Evolutionary conservation across 2,113 vertebrate genomes (phyloP), one percentile per base, ranked within the genome.

Genomic region (Cavia porcellus): DNA sequence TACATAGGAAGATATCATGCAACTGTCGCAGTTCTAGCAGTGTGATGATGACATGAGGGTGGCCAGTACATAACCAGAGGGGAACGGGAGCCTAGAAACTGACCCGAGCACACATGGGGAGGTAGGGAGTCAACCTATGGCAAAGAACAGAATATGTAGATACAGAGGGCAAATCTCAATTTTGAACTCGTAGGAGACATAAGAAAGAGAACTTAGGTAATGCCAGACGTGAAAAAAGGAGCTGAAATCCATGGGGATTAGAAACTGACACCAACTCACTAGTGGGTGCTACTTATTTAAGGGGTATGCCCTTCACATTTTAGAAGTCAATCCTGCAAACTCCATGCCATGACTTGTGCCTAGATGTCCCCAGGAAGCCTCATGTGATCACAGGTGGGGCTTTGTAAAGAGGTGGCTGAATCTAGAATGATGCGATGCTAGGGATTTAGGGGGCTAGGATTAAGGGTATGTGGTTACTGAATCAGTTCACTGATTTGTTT

Each of bases 221-320:
- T 55, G 24, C 15, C 15, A 62, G 12, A 90, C 52, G n/a, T 89
- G 28, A 75, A 87, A 75, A 87, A 92, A 30, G 50, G 7, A 66
- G 61, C 13, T 64, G 13, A 83, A 55, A 61, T 90, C 13, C 10
- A 8, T 64, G 30, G 6, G 57, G 42, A 77, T 75, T 55, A 47
- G 30, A 62, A 13, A 3, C 2, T 85, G 24, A 7, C 0, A 62
- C 11, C 28, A 66, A 32, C 50, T 83, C 8, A 38, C 2, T 17
- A 50, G 0, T 79, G 10, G 30, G 14, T 82, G 3, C 25, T 45
- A 1, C 7, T 50, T 45, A 55, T 50, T 38, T 55, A 45, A 32
- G 20, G 35, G 35, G 6, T 8, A 25, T 7, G 1, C 17, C 0
- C 66, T 4, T 74, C 19, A 28, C 25, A 1, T 11, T 9, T 7